These are phyloP conservation scores for Sweltsa coloradensis DNA, from an alignment of 1,140 invertebrate species.

Conservation along the genomic window DNA sequence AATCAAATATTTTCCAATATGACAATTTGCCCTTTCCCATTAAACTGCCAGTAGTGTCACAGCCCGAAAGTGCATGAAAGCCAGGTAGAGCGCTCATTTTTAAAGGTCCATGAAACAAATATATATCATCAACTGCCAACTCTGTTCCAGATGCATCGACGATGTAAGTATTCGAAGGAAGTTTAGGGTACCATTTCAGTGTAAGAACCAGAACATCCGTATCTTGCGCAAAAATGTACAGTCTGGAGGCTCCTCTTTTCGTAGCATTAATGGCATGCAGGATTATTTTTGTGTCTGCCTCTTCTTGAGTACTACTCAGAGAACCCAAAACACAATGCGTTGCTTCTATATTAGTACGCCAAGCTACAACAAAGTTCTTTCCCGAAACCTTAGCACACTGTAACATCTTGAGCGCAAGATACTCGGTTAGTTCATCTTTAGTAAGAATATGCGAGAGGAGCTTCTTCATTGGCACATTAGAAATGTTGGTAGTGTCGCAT, in stretches of 20 bases:
- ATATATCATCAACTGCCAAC: no score
- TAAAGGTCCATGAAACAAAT: no score
- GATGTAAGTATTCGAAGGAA: neutral
- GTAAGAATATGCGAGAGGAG: conserved; percentile 1
- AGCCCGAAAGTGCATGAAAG: no score
- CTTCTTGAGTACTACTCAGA: conserved; percentile 5
- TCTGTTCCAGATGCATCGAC: neutral
- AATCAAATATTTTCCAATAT: no score
- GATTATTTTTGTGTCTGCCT: conserved; percentile 4
- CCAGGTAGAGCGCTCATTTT: no score
- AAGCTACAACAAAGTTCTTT: conserved; percentile 5
- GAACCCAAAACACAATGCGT: conserved; percentile 4
- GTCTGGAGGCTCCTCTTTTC: conserved; percentile 2
- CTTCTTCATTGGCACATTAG: conserved; percentile 4
- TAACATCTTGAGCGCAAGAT: conserved; percentile 1
- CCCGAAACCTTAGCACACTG: neutral
- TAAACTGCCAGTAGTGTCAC: no score
- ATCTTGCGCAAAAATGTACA: conserved; percentile 5
- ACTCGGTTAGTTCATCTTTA: conserved; percentile 4
- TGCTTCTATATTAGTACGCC: neutral
- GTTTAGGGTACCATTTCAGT: neutral
- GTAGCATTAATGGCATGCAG: conserved; percentile 5
- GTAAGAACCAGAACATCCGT: conserved; percentile 2
- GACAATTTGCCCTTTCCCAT: no score
- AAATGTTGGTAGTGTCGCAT: neutral